Conservation (phyloP, 1,140 invertebrate species). For the Mylabris phalerata region DNA sequence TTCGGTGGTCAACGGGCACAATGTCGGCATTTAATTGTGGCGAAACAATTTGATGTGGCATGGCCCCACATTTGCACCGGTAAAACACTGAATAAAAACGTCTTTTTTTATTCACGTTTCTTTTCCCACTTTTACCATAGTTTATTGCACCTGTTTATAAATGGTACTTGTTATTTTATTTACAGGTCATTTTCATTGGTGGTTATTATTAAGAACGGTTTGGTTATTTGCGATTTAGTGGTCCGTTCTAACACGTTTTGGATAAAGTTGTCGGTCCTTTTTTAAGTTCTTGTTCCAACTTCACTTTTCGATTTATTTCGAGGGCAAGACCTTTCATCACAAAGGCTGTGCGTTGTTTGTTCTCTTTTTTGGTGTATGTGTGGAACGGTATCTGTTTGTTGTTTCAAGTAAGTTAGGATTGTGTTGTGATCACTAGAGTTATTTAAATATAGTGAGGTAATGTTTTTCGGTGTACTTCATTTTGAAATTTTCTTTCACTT, state of each 20-base stretch:
- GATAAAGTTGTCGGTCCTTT: neutral
- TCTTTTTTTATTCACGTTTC: slow-evolving; percentile 21
- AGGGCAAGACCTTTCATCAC: neutral
- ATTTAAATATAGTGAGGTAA: neutral
- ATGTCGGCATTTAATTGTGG: slow-evolving; percentile 33
- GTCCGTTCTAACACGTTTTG: neutral
- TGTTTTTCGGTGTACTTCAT: neutral
- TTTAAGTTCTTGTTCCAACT: neutral
- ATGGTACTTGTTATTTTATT: neutral
- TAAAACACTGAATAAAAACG: slow-evolving; percentile 34
- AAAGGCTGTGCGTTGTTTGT: neutral
- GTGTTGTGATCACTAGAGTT: neutral
- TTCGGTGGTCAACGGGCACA: slow-evolving; percentile 33
- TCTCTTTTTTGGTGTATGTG: neutral
- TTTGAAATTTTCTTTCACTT: neutral
- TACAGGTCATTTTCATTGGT: neutral
- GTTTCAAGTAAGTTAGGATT: neutral
- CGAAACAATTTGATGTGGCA: slow-evolving; percentile 31
- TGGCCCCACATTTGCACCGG: slow-evolving; percentile 38
- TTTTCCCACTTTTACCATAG: slow-evolving; percentile 22
- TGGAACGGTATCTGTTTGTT: neutral
- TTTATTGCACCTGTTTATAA: neutral
- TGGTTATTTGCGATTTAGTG: neutral
- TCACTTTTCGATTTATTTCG: neutral
- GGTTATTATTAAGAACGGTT: slow-evolving; percentile 4